Conservation (phyloP, 1,140 invertebrate species). For the Sesamia nonagrioides region DNA sequence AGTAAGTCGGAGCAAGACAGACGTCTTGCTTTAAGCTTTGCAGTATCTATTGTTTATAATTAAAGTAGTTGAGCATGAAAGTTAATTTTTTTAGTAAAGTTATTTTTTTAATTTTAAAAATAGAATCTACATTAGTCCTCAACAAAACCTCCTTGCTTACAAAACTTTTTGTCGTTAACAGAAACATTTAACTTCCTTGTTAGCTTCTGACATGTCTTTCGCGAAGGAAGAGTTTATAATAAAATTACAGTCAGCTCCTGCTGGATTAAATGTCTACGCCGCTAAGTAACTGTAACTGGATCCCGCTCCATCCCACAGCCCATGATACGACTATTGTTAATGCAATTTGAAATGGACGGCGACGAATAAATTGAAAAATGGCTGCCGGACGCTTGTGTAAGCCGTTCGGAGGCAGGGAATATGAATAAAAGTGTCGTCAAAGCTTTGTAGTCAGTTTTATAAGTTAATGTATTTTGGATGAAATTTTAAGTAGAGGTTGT, state of each 20-base stretch:
- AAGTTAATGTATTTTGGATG: not conserved
- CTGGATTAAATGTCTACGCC: constrained; percentile 15
- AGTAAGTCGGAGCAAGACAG: too few species aligned
- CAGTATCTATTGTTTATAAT: too few species aligned
- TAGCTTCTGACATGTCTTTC: constrained; percentile 31
- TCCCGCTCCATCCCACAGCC: constrained; percentile 3
- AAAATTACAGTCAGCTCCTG: constrained; percentile 18
- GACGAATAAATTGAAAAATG: constrained; percentile 46
- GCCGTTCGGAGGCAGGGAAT: constrained; percentile 5
- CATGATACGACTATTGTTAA: constrained; percentile 21
- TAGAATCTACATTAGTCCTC: not conserved
- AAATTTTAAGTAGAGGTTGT: not conserved
- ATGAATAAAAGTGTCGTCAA: constrained; percentile 18
- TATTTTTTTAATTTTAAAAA: too few species aligned
- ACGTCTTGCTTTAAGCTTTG: not conserved
- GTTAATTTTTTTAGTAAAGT: too few species aligned
- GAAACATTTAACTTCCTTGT: constrained; percentile 33
- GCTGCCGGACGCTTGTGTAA: constrained; percentile 7
- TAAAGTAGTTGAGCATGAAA: too few species aligned
- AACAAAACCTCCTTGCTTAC: constrained; percentile 8
- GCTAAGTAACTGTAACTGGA: constrained; percentile 27
- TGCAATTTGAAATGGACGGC: constrained; percentile 47
- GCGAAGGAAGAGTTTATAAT: constrained; percentile 15
- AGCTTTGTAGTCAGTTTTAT: not conserved
- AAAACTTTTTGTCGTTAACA: constrained; percentile 9